Conservation (phyloP, 64 coral and sea anemone genomes). For the Porites australiensis region DNA sequence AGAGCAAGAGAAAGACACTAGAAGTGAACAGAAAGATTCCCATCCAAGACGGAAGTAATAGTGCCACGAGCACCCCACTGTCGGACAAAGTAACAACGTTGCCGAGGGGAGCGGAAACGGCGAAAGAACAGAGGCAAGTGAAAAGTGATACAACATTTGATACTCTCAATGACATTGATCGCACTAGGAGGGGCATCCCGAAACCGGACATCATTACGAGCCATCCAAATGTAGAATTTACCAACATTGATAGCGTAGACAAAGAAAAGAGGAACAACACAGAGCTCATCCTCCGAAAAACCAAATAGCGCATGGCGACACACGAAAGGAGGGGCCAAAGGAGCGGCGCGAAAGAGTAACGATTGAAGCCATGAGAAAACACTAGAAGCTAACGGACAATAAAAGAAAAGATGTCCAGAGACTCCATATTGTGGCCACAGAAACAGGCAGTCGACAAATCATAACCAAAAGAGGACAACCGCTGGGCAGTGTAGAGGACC, state of each 20-base stretch:
- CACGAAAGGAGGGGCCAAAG: background rate
- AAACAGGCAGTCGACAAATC: no score
- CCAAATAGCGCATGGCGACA: background rate
- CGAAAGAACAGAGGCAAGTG: no score
- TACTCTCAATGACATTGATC: no score
- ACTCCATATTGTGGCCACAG: background rate
- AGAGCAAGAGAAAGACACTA: no score
- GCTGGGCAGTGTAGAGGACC: background rate
- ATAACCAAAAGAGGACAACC: background rate
- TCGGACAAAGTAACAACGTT: no score
- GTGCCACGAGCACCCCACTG: no score
- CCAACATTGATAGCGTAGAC: background rate
- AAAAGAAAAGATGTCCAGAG: background rate
- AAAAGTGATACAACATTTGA: no score
- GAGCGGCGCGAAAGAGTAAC: background rate
- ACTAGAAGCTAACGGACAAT: background rate
- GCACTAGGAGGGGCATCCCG: no score
- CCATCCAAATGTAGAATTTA: background rate
- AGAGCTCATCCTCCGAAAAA: background rate
- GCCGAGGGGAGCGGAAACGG: no score
- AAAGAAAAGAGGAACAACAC: background rate
- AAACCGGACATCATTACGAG: no score
- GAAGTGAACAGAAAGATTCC: no score
- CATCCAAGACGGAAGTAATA: no score
- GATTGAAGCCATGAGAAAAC: background rate